Conservation (phyloP, 2,888 invertebrate genomes). For the Ariolimax columbianus region DNA sequence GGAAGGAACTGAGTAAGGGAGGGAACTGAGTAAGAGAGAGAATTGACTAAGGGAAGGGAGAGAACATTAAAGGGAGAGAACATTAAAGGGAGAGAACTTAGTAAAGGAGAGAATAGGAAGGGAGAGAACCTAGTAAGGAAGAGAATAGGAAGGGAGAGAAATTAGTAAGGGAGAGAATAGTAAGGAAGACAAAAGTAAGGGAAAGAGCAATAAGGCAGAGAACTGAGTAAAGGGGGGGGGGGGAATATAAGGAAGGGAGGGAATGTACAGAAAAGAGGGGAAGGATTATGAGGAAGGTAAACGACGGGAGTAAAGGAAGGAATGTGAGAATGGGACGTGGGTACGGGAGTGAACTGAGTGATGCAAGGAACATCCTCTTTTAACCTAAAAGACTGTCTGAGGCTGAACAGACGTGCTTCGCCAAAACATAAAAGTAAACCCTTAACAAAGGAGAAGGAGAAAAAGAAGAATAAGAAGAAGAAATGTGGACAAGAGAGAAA, state of each 20-base stretch:
- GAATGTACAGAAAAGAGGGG: too few species aligned
- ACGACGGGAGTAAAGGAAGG: conserved; percentile 18
- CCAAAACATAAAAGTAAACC: too few species aligned
- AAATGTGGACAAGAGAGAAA: too few species aligned
- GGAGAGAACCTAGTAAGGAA: not conserved
- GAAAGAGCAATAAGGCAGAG: not conserved
- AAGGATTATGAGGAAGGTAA: conserved; percentile 39
- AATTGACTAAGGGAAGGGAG: not conserved
- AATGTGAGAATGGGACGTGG: not conserved
- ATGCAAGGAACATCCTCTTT: too few species aligned
- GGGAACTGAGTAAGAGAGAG: not conserved
- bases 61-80: not conserved
- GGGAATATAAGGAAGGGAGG: too few species aligned
- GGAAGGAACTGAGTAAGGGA: conserved; percentile 10
- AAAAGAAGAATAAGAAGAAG: too few species aligned
- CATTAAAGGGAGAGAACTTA: not conserved
- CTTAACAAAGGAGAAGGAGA: too few species aligned
- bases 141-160: not conserved
- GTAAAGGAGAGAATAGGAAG: not conserved
- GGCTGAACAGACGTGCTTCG: too few species aligned
- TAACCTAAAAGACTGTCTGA: too few species aligned
- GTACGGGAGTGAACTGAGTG: too few species aligned
- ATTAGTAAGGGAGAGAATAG: not conserved
- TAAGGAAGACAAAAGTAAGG: not conserved
- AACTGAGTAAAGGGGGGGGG: too few species aligned